Evolutionary conservation across 2,113 vertebrate species (phyloP), one percentile per base, ranked within the genome.

Genomic region (Antechinus flavipes): DNA sequence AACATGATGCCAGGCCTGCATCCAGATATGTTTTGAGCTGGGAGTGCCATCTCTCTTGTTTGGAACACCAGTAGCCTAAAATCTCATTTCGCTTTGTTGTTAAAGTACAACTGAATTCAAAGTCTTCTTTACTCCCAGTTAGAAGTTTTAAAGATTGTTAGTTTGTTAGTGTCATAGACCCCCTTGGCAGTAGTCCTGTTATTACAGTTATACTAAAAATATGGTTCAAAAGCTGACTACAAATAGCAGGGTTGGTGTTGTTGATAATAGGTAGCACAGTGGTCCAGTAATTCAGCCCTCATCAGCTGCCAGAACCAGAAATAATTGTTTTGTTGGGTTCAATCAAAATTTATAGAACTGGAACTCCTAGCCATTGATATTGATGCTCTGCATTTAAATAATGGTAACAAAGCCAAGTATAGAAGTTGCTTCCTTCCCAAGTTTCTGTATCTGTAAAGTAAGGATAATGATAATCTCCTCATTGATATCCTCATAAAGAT

Each of bases 251-350:
- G 10, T 61, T 61, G 26, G 9, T 61, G 58, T 0, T 61, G 58
- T 61, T 61, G 58, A 2, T 61, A 61, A 61, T 30, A 12, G 10
- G 58, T 30, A 30, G 26, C 58, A 61, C 58, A 30, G 10, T 30
- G 58, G 58, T 61, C 99, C 0, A 97, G n/a, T 98, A 99, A 98
- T 98, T 99, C 98, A 89, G 98, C 98, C 98, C 99, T 98, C 97
- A 99, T 98, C 92, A 92, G 97, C 93, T 19, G 54, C 91, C 97
- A 97, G 91, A 55, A 94, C 56, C 90, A 94, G 6, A 94, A 98
- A 22, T 47, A 96, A 93, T 61, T 54, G 90, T 27, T 97, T 94
- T 49, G 92, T 68, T 9, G 6, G 7, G 92, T 76, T 91, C 54
- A 25, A 3, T 25, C 8, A 68, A 94, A 9, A 91, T 11, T 30